Conservation (phyloP, 2,797 vertebrate species). For the Acropternis orthonyx region DNA sequence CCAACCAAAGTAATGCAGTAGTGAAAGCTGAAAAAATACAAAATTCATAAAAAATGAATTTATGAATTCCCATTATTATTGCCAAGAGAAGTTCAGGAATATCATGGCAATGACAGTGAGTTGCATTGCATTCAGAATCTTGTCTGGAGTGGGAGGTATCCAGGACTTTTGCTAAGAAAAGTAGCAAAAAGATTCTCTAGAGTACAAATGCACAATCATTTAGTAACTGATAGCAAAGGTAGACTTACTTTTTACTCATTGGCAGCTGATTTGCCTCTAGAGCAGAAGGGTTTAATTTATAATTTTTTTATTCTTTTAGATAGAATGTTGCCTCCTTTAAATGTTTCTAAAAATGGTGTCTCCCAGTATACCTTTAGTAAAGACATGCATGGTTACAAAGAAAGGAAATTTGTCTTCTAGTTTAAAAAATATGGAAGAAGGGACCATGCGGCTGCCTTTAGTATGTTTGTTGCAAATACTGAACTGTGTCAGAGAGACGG, state of each 20-base stretch:
- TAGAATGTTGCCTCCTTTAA: background rate
- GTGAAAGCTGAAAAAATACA: background rate
- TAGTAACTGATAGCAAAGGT: background rate
- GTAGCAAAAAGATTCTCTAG: background rate
- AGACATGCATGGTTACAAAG: background rate
- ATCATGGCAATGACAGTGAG: background rate
- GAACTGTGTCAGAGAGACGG: background rate
- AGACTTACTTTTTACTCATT: background rate
- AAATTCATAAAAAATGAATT: background rate
- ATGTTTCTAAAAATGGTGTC: background rate
- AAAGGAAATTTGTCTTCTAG: background rate
- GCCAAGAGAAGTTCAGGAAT: background rate
- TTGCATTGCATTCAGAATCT: background rate
- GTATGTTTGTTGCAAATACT: background rate
- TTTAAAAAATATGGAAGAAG: background rate
- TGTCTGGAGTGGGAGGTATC: background rate
- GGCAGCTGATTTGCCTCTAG: background rate
- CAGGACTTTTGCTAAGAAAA: background rate
- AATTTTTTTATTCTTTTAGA: background rate
- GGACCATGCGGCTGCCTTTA: background rate
- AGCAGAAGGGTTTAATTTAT: background rate
- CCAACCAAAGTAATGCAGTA: background rate
- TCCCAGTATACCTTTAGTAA: background rate
- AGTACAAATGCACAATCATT: background rate
- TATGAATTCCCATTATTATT: background rate